Conservation (phyloP, 1,140 invertebrate genomes). For the Ostrea denselamellosa region DNA sequence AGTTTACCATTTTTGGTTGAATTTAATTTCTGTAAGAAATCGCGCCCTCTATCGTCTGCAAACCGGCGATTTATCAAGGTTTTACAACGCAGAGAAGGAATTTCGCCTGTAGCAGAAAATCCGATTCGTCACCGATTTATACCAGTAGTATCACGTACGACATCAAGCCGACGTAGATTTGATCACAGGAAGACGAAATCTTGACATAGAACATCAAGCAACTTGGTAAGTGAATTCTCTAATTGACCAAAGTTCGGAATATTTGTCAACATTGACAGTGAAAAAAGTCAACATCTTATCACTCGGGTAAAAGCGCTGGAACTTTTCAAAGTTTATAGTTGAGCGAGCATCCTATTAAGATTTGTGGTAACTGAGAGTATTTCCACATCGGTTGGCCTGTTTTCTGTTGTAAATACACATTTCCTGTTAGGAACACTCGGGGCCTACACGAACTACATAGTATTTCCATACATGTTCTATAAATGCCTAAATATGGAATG, state of each 20-base stretch:
- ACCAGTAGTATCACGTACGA: not conserved
- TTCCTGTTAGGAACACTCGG: slow-evolving; percentile 15
- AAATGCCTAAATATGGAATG: not conserved
- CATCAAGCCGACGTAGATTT: slow-evolving; percentile 6
- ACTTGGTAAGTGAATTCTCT: slow-evolving; percentile 9
- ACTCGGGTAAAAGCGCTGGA: not conserved
- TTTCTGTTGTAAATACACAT: slow-evolving; percentile 17
- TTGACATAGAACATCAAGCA: not conserved
- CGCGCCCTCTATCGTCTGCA: slow-evolving; percentile 4
- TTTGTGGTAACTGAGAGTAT: not conserved
- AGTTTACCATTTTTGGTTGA: not conserved
- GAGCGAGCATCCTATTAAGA: slow-evolving; percentile 1
- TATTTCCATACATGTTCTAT: not conserved
- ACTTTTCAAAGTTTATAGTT: slow-evolving; percentile 1
- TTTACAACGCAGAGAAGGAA: slow-evolving; percentile 29
- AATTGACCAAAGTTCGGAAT: slow-evolving; percentile 7
- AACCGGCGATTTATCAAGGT: not conserved
- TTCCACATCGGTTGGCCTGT: slow-evolving; percentile 20
- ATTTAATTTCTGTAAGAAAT: slow-evolving; percentile 8
- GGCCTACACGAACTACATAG: not conserved
- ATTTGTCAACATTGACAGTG: not conserved
- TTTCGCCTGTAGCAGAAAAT: slow-evolving; percentile 32
- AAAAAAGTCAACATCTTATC: not conserved
- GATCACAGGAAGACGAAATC: slow-evolving; percentile 2
- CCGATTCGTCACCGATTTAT: slow-evolving; percentile 15